Base-by-base conservation (phyloP, 2,113 vertebrate species). In the Platichthys stellatus region DNA sequence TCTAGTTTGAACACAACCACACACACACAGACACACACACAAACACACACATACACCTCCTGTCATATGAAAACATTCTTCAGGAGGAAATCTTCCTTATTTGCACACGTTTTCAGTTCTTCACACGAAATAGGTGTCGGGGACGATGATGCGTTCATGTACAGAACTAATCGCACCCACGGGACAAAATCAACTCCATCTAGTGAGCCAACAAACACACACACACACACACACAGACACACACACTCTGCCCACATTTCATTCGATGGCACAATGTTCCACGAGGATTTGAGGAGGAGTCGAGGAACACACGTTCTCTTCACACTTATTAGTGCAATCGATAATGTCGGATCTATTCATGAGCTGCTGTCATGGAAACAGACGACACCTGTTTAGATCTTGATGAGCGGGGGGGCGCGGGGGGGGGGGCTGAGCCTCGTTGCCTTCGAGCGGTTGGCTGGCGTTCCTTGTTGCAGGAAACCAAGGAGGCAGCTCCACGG, bases 311-410 rank as follows among this genome's bases (percentile, higher is more conserved):
- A 49, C 40, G 0, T 12, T 51, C 45, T 65, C 62, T 72, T 78
- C 59, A 74, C 69, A 74, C 78, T 60, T 77, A 68, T 84, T 71
- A 74, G 21, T 21, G 59, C 51, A 63, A 62, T 75, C 69, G 18
- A 62, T 70, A 81, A 76, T 11, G 56, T 35, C 59, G 63, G 28
- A 62, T 72, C 58, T 71, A 61, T 76, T 62, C 62, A 63, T 26
- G 47, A 70, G 35, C 24, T 8, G 89, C 87, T 88, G 71, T 91
- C 87, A 82, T 85, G 84, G 91, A 83, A 90, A 91, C 88, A 85
- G 72, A 47, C 40, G 76, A 65, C 63, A 83, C 67, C 79, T 69
- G 80, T 67, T 80, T 81, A 80, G 53, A 31, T 74, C 67, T 72
- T 13, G 67, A 78, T 68, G 66, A 51, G 69, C n/a, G 21, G 26